Evolutionary conservation across 2,797 vertebrate species (phyloP), one percentile per base, ranked within the genome.

Genomic region (Enteromius paludinosus): DNA sequence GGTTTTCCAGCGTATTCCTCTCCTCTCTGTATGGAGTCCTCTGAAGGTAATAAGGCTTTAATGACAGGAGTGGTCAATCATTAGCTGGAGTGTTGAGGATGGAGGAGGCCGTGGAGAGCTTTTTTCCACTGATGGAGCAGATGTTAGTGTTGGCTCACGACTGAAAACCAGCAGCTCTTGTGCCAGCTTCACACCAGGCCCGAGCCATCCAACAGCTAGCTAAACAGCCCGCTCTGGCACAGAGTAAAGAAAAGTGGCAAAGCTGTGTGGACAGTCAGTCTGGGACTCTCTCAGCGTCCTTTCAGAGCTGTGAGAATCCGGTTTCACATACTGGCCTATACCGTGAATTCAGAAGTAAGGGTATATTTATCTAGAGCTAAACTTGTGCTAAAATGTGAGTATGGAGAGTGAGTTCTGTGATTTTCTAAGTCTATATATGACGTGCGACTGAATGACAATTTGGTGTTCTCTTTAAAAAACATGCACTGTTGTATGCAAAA

Each of bases 71-170:
- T 71, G 86, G 89, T 81, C 89, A 90, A 88, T 93, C 92, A 91
- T 95, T 93, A 91, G 92, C 90, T 92, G 87, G 88, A 87, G 64
- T 87, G 89, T 89, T 84, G 90, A 89, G 87, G 52, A 62, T n/a
- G 64, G 82, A 81, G 20, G 82, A 83, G 85, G 89, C 88, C 89
- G 81, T 66, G 61, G 89, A 87, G 90, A 87, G 89, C 85, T 89
- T 88, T 92, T 91, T 92, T 90, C 90, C 91, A 91, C 89, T 69
- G 86, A 86, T 89, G 89, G 91, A 87, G 85, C 81, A 90, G 93
- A 94, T 94, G 93, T 94, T 94, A 90, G 90, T 89, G 88, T 93
- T 94, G 93, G 92, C 92, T 86, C 72, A 76, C 20, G 81, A 88
- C 79, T 87, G 82, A 87, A 87, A 79, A 72, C 61, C 87, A 75